These are phyloP conservation scores for Gortyna flavago DNA, from an alignment of 2,888 invertebrate genomes.

Conservation along the genomic window DNA sequence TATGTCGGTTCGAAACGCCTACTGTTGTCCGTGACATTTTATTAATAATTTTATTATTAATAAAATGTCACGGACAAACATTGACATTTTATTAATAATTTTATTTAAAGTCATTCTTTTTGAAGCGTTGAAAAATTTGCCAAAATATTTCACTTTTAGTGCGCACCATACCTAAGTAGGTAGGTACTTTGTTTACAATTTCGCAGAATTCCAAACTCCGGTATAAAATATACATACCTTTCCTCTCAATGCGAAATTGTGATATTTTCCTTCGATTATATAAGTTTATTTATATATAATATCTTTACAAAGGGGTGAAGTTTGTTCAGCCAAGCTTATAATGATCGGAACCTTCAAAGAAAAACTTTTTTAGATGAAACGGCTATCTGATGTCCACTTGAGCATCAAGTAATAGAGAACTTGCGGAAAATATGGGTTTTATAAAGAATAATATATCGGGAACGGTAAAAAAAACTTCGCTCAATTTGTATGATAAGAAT, in stretches of 20 bases:
- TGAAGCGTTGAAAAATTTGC: neutral
- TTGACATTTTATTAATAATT: no score
- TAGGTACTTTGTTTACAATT: slow-evolving; percentile 16
- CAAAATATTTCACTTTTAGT: neutral
- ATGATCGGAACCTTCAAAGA: slow-evolving; percentile 52
- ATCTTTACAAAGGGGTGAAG: slow-evolving; percentile 40
- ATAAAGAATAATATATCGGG: slow-evolving; percentile 23
- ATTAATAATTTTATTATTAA: no score
- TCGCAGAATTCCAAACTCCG: slow-evolving; percentile 3
- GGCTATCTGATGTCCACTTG: slow-evolving; percentile 47
- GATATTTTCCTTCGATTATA: slow-evolving; percentile 42
- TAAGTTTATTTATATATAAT: slow-evolving; percentile 34
- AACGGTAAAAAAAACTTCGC: slow-evolving; percentile 9
- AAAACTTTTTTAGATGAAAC: slow-evolving; percentile 47
- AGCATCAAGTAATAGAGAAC: slow-evolving; percentile 42
- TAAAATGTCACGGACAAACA: no score
- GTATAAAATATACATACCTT: slow-evolving; percentile 8
- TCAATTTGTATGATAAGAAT: neutral
- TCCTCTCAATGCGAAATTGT: slow-evolving; percentile 17
- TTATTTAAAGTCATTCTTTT: neutral
- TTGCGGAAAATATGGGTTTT: slow-evolving; percentile 32
- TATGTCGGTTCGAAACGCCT: no score
- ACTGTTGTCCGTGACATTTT: no score
- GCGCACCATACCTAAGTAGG: neutral
- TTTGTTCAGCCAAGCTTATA: slow-evolving; percentile 58